Evolutionary conservation across 2,797 vertebrate genomes (phyloP), one percentile per base, ranked within the genome.

Genomic region (Anabas testudineus): DNA sequence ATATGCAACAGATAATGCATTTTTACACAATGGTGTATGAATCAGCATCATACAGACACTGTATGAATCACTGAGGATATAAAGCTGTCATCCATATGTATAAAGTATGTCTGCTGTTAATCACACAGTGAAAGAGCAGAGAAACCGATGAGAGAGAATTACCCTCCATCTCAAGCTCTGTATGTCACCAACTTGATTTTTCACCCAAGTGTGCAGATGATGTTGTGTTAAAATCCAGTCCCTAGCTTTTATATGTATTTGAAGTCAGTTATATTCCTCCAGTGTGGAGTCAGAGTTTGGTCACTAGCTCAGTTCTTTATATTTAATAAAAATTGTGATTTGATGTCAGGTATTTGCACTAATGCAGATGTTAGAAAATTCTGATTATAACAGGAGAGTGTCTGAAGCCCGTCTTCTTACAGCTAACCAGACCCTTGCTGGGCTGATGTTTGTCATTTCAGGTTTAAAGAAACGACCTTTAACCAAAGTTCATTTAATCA

Each of bases 11-110:
- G n/a, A 19, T 7, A 26, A 41, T 12, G 21, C 8, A 3, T 67
- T 57, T 48, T 16, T 26, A 34, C 0, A 0, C 28, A 19, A 2
- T 5, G 8, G 12, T 13, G 63, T 37, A 30, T 65, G 39, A 78
- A 58, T 61, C 52, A 41, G 9, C 47, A 60, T 71, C 47, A 47
- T 30, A n/a, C 51, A 57, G 46, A 56, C 21, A 1, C n/a, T 45
- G 15, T n/a, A 5, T 77, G 69, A 85, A 84, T 82, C 74, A 68
- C 26, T 36, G 24, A 67, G 48, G 47, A 53, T 61, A 65, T 81
- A 30, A 68, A 73, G 1, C 70, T 37, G 71, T 78, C 78, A 53
- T 26, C 52, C 2, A 21, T 45, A 56, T 49, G 26, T 43, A 26
- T 43, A 47, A 75, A 68, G 0, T 46, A 56, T 53, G 60, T 36